phyloP scores from a whole-genome alignment of 2,888 invertebrate species.

The Oxytorus armatus region DNA sequence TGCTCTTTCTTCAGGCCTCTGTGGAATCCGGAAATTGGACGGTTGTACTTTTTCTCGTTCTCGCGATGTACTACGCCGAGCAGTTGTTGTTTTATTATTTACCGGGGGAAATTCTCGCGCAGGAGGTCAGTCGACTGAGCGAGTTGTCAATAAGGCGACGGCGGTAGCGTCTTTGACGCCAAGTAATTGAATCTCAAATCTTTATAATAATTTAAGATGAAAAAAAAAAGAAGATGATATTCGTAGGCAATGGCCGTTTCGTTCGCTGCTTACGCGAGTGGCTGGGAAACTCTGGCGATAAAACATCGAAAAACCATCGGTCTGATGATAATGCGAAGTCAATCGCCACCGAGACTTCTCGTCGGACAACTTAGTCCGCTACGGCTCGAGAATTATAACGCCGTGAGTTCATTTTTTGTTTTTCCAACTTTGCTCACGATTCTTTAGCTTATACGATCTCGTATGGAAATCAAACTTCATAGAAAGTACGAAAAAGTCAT shows the following conservation, averaged over 20 bases:
- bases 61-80: conserved; percentile 66
- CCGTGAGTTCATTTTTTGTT: conserved; percentile 56
- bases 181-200: neutral
- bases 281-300: conserved; percentile 61
- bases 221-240: neutral
- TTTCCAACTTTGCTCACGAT: neutral
- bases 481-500: no score
- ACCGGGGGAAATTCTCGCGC: conserved; percentile 65
- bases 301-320: conserved; percentile 61
- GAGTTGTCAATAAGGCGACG: no score
- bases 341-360: conserved; percentile 56
- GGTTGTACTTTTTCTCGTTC: conserved; percentile 57
- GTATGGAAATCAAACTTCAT: no score
- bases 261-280: conserved; percentile 61
- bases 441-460: no score
- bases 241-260: conserved; percentile 58
- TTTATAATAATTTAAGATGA: neutral
- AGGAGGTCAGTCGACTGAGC: conserved; percentile 49
- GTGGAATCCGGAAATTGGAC: conserved; percentile 41
- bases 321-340: conserved; percentile 66
- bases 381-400: conserved; percentile 66
- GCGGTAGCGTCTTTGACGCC: no score
- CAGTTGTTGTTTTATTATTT: conserved; percentile 69
- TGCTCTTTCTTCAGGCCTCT: conserved; percentile 34
- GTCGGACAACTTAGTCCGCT: conserved; percentile 63